Evolutionary conservation across 2,888 invertebrate genomes (phyloP).

Genomic region (Gryllus longicercus): DNA sequence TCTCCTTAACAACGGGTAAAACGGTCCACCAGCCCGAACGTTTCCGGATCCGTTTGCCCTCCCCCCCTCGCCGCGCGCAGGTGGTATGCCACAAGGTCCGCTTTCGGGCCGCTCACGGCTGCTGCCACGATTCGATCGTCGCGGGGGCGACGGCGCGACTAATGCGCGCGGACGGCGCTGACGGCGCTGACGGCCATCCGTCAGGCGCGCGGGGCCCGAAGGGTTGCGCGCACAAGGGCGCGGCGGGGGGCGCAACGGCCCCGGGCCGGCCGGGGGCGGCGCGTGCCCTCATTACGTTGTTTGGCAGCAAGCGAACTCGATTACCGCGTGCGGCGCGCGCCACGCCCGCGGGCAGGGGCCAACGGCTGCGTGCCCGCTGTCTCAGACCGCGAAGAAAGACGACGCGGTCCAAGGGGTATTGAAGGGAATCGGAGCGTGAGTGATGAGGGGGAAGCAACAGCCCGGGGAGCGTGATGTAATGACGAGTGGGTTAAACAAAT

Average conservation of each 20-base stretch:
- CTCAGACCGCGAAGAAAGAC: background rate
- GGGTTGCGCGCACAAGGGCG: background rate
- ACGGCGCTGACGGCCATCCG: background rate
- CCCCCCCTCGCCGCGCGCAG: no score
- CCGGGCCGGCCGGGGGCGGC: background rate
- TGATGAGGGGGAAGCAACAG: no score
- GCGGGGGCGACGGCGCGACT: background rate
- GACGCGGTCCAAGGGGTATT: background rate
- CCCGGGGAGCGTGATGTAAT: no score
- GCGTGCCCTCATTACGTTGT: conserved; percentile 17
- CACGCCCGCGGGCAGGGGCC: background rate
- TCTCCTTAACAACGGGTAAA: no score
- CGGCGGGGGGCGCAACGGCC: conserved; percentile 9
- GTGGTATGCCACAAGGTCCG: no score
- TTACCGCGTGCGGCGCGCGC: background rate
- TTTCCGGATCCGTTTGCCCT: no score
- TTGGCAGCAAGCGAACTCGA: background rate
- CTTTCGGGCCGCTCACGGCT: background rate
- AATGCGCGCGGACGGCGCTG: background rate
- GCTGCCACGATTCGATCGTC: background rate
- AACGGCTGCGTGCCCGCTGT: background rate
- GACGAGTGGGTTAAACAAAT: no score
- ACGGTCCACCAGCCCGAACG: no score
- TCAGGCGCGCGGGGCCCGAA: background rate
- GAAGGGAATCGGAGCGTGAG: background rate